Conservation (phyloP, 2,888 invertebrate genomes). For the Himalopsyche japonica region DNA sequence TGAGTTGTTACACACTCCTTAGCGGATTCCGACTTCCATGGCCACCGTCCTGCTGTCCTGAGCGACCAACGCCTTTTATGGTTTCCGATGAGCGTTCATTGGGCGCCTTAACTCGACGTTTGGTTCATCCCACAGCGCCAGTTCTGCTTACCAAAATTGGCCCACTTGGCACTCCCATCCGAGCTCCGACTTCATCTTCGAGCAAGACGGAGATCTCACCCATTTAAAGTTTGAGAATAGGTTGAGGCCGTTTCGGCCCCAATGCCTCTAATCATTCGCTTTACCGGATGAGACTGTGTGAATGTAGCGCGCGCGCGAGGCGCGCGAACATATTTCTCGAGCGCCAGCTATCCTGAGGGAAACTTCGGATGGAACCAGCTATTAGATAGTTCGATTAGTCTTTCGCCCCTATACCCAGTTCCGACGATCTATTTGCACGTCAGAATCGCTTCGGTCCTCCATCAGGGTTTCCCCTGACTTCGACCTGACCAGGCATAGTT, state of each 20-base stretch:
- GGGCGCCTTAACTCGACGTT: constrained; percentile 71
- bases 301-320: constrained; percentile 14
- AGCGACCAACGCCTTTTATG: constrained; percentile 68
- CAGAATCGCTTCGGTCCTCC: constrained; percentile 75
- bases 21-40: constrained; percentile 76
- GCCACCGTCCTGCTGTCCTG: constrained; percentile 73
- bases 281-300: constrained; percentile 67
- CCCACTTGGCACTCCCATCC: constrained; percentile 68
- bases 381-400: constrained; percentile 77
- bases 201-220: constrained; percentile 69
- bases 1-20: constrained; percentile 63
- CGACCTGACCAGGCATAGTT: constrained; percentile 73
- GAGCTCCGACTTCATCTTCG: constrained; percentile 59
- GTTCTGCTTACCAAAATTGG: constrained; percentile 79
- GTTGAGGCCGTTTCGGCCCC: constrained; percentile 71
- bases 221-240: constrained; percentile 80
- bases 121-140: constrained; percentile 79
- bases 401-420: constrained; percentile 75
- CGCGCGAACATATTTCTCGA: constrained; percentile 43
- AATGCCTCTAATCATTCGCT: constrained; percentile 76
- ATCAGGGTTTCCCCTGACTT: constrained; percentile 72
- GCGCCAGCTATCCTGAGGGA: constrained; percentile 74
- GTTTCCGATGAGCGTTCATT: constrained; percentile 64
- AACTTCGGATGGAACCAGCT: constrained; percentile 78
- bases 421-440: constrained; percentile 80